Base-by-base conservation (phyloP, 2,797 vertebrate species). In the Muscicapa comitata region DNA sequence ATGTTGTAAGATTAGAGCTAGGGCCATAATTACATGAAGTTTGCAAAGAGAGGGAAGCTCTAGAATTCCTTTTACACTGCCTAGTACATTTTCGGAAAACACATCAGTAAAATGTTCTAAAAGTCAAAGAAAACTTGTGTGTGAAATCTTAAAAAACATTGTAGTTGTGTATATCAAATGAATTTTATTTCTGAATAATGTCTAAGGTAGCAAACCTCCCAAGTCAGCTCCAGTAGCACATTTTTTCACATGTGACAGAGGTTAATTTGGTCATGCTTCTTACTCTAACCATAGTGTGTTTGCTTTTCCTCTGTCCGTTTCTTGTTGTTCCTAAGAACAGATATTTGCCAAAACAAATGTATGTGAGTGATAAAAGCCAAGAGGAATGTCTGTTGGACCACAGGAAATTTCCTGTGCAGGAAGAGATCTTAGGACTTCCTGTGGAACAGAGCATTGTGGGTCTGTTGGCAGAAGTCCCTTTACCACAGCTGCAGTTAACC, bases 381-480 rank as follows among this genome's bases (percentile, higher is more conserved):
- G 94, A 97, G 97, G 95, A 97, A 97, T 97, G 98, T 98, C 98
- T 97, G 98, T 98, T 98, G 97, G 97, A 98, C 98, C 97, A 97
- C 98, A 98, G 98, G 99, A 99, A 99, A 98, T 98, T 99, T 99
- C 99, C 98, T 98, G 98, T 98, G 96, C 98, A 98, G 98, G 98
- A 98, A 99, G 97, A 78, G 98, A 98, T 98, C 98, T 98, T 98
- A 97, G 98, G 98, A 98, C 98, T 99, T 99, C 99, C 98, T 99
- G 98, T 97, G 97, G 88, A 97, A 96, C 37, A 61, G 96, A 97
- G 98, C 84, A 98, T 98, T 98, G 97, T 98, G 98, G 98, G 98
- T 97, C 97, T 96, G 58, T 97, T 98, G 98, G 98, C 98, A 97
- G 94, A 90, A 93, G 63, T 95, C 97, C 97, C 97, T 96, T 97